Base-by-base conservation (phyloP, 1,140 invertebrate genomes). In the Nasonia vitripennis region DNA sequence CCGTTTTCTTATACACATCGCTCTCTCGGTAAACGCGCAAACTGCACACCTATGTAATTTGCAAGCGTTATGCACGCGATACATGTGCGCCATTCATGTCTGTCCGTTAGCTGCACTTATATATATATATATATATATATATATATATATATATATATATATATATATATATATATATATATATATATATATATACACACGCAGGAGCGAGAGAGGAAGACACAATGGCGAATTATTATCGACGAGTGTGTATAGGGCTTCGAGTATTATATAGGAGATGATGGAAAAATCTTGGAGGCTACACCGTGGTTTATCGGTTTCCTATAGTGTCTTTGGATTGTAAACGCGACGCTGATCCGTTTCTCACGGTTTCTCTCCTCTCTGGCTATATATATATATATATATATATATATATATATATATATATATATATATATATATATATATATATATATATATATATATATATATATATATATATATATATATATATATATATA, bases 341-440 rank as follows among this genome's bases (percentile, higher is more conserved):
- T 70, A 37, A 79, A 70, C 80, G 73, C 68, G 82, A 83, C 83
- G 90, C 17, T 87, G 88, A 88, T 90, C 89, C 68, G 80, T 87
- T 90, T 90, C 89, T 91, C 89, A 90, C 90, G 89, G 88, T 90
- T 90, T 90, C 90, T 87, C 89, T 78, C 70, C 10, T 51, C 7
- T 51, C 48, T 9, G 2, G 48, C 37, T 41, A 41, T 9, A 41
- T 5, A 5, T 41, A 41, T 41, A 41, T 41, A 41, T 41, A 9
- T 10, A 0, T 41, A 9, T 41, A 9, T 9, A 41, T 41, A 41
- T 41, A n/a, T n/a, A n/a, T n/a, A n/a, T n/a, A n/a, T n/a, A n/a
- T n/a, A n/a, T n/a, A n/a, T n/a, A n/a, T n/a, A n/a, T n/a, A n/a
- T n/a, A n/a, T n/a, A n/a, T n/a, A n/a, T n/a, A n/a, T n/a, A n/a